Percentiles rank a stretch among this genome's conserved stretches.
These are phyloP conservation scores for Brachionus rubens DNA, from an alignment of 1,140 invertebrate genomes.

Conservation along the genomic window DNA sequence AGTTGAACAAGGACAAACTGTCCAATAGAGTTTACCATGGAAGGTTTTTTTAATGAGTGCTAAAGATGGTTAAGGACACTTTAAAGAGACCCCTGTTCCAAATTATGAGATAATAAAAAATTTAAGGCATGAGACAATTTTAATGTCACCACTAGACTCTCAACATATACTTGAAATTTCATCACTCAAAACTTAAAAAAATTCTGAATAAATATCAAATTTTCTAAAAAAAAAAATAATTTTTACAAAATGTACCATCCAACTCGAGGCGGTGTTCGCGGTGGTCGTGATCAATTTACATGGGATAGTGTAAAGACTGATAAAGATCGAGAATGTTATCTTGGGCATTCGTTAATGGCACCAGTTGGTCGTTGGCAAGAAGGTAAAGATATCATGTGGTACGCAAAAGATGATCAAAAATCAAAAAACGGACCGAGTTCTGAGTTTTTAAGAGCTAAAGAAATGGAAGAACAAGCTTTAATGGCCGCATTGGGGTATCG, in stretches of 20 bases:
- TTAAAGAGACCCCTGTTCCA: no score
- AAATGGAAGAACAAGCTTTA: conserved; percentile 33
- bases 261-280: conserved; percentile 39
- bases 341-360: conserved; percentile 43
- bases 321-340: conserved; percentile 46
- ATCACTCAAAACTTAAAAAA: no score
- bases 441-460: conserved; percentile 41
- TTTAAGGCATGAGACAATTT: no score
- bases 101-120: no score
- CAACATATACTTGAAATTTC: no score
- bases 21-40: no score
- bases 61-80: no score
- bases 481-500: conserved; percentile 43
- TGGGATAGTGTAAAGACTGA: conserved; percentile 40
- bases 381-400: conserved; percentile 38
- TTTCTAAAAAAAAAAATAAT: no score
- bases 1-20: no score
- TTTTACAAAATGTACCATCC: conserved; percentile 44
- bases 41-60: no score
- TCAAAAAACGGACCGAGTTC: neutral
- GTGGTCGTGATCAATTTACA: conserved; percentile 35
- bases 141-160: no score
- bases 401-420: conserved; percentile 9
- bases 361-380: conserved; percentile 31
- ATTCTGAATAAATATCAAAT: no score